phyloP scores from a whole-genome alignment of 2,113 vertebrate genomes.

The Cichladusa arquata region DNA sequence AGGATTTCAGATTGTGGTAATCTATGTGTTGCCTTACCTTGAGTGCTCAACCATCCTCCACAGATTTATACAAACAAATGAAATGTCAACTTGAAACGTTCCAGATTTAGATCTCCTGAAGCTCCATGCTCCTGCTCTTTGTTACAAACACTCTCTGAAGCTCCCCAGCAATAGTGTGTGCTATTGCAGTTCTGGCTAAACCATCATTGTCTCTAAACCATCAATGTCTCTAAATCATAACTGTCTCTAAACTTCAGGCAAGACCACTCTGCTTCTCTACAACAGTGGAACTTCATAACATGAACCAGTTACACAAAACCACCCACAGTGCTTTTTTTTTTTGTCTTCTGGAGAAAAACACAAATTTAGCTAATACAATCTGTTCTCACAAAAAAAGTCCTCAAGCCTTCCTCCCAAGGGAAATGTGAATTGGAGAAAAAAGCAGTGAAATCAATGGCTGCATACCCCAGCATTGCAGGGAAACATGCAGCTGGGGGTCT shows the following conservation, averaged over 20 bases:
- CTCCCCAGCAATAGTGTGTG: not conserved
- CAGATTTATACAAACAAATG: constrained; percentile 33
- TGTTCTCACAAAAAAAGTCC: not conserved
- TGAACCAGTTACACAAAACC: not conserved
- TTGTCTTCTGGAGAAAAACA: not conserved
- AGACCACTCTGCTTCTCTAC: not conserved
- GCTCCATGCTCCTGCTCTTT: not conserved
- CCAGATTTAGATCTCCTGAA: constrained; percentile 4
- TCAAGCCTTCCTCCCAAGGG: not conserved
- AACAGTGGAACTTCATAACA: not conserved
- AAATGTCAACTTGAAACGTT: constrained; percentile 29
- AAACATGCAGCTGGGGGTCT: not conserved
- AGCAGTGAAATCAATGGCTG: not conserved
- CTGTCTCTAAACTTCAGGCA: not conserved
- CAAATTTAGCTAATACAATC: not conserved
- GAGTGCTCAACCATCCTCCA: constrained; percentile 24
- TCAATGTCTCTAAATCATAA: not conserved
- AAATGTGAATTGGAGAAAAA: not conserved
- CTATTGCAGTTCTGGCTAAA: not conserved
- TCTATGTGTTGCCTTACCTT: constrained; percentile 45
- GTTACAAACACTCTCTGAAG: not conserved
- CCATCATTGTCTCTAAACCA: not conserved
- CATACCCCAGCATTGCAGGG: not conserved
- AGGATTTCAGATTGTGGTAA: constrained; percentile 52
- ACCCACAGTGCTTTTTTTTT: not conserved